These are phyloP conservation scores for Otus sunia DNA, from an alignment of 2,113 vertebrate species.

Conservation along the genomic window DNA sequence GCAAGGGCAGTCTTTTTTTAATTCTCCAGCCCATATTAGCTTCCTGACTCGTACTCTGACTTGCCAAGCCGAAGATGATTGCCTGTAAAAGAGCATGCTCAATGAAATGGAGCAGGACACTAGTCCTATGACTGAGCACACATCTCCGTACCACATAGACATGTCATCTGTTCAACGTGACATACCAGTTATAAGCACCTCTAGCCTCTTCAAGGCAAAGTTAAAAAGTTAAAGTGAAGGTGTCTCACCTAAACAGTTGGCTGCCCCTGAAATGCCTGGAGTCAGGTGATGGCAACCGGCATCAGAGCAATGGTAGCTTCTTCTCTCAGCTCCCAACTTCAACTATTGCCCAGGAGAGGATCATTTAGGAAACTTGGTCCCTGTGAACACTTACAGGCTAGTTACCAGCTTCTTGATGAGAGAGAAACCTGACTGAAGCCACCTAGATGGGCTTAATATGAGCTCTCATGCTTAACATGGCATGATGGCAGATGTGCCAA, in stretches of 20 bases:
- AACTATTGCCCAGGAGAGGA: not conserved
- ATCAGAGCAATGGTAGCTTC: rapidly evolving
- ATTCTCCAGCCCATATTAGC: not conserved
- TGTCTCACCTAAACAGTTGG: not conserved
- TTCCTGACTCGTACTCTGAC: not conserved
- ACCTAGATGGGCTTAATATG: not conserved
- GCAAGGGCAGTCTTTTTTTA: not conserved
- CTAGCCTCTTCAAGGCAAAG: not conserved
- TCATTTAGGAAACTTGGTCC: not conserved
- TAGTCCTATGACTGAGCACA: not conserved
- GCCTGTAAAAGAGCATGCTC: not conserved
- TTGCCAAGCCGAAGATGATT: not conserved
- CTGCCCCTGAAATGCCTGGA: not conserved
- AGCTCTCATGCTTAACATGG: not conserved
- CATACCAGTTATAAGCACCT: not conserved
- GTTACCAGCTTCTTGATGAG: not conserved
- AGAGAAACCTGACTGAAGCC: not conserved
- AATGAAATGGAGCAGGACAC: not conserved
- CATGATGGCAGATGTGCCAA: rapidly evolving
- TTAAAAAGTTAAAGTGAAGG: not conserved
- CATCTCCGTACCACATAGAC: not conserved
- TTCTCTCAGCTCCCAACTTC: not conserved
- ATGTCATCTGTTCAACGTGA: not conserved
- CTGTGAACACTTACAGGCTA: not conserved
- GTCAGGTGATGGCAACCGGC: not conserved